Conservation (phyloP, 2,888 invertebrate species). For the Patella ulyssiponensis region DNA sequence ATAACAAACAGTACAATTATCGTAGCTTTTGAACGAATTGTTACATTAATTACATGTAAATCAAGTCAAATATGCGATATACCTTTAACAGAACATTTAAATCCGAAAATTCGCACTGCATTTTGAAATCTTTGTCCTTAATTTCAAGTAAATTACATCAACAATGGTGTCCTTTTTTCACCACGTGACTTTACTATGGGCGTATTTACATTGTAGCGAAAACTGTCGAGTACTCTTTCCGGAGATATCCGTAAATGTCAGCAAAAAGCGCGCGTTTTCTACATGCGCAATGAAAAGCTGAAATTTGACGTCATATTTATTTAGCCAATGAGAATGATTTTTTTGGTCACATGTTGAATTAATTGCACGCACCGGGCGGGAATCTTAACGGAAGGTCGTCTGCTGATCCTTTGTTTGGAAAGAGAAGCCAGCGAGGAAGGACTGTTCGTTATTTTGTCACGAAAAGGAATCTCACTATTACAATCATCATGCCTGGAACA, state of each 20-base stretch:
- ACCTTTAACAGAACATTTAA: background rate
- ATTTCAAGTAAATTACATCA: too few relatives aligned
- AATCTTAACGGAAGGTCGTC: slow-evolving; percentile 55
- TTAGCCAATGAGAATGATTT: slow-evolving; percentile 30
- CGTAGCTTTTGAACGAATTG: background rate
- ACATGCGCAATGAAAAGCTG: slow-evolving; percentile 20
- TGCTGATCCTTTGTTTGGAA: slow-evolving; percentile 41
- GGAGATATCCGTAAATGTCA: slow-evolving; percentile 24
- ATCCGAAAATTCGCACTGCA: slow-evolving; percentile 8
- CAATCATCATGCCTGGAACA: slow-evolving; percentile 60
- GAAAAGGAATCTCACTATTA: slow-evolving; percentile 28
- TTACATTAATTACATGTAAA: background rate
- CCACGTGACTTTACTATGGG: background rate
- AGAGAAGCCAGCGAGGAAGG: slow-evolving; percentile 26
- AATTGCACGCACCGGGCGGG: slow-evolving; percentile 51
- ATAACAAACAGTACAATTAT: background rate
- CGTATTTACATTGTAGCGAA: background rate
- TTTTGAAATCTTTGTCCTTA: background rate
- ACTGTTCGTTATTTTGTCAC: slow-evolving; percentile 17
- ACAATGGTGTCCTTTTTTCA: too few relatives aligned
- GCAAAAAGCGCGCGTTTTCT: slow-evolving; percentile 22
- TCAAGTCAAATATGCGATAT: background rate
- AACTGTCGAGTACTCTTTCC: slow-evolving; percentile 16
- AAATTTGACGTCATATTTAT: background rate
- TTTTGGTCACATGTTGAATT: slow-evolving; percentile 35